Conservation (phyloP, 2,113 vertebrate genomes). For the Brienomyrus longianalis region DNA sequence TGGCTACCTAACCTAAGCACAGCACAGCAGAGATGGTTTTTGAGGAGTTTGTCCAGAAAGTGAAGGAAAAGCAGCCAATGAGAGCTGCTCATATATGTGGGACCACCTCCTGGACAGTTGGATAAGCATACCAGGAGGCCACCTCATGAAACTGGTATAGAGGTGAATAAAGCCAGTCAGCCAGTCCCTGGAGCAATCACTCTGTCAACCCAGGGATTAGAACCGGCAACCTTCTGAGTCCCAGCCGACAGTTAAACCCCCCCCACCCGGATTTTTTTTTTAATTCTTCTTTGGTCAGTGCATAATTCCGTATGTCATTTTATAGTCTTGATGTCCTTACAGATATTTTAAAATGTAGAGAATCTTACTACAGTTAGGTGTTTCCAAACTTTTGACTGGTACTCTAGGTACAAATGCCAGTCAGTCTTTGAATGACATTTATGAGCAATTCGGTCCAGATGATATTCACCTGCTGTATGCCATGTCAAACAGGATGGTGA, state of each 20-base stretch:
- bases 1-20: neutral
- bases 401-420: neutral
- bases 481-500: constrained; percentile 73
- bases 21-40: neutral
- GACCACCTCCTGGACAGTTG: neutral
- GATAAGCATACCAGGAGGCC: neutral
- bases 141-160: neutral
- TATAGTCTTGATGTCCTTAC: neutral
- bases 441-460: neutral
- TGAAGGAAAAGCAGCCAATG: neutral
- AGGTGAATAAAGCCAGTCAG: neutral
- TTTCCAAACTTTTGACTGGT: neutral
- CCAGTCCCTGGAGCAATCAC: neutral
- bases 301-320: neutral
- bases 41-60: neutral
- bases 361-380: neutral
- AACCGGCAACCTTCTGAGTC: neutral
- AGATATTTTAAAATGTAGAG: neutral
- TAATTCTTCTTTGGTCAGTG: neutral
- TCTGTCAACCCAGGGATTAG: neutral
- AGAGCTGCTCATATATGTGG: neutral
- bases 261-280: too few relatives aligned
- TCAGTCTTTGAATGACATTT: neutral
- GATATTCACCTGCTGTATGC: neutral
- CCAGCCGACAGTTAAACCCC: neutral